Percentiles rank a stretch among this genome's conserved stretches.
Evolutionary conservation across 1,140 invertebrate species (phyloP).

Genomic region (Saccostrea cuccullata): DNA sequence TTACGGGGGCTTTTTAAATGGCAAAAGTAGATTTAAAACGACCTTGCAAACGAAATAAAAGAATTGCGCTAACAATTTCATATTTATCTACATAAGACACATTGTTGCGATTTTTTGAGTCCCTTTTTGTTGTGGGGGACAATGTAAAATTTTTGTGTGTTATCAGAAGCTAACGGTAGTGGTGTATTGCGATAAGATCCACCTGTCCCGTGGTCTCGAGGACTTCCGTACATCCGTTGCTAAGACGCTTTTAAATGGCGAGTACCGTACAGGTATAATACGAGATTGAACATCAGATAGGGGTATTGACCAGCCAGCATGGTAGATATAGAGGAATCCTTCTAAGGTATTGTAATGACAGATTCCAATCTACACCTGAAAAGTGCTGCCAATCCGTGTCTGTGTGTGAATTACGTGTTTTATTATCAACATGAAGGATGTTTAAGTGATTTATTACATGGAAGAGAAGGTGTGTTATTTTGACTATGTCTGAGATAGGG

Average conservation of each 20-base stretch:
- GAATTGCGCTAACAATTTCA: conserved; percentile 16
- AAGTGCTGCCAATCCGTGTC: neutral
- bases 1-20: neutral
- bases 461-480: neutral
- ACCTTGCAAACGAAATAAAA: conserved; percentile 29
- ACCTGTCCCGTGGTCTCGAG: neutral
- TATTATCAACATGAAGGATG: neutral
- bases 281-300: neutral
- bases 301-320: conserved; percentile 1
- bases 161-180: neutral
- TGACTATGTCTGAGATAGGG: conserved; percentile 49
- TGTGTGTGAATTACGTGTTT: neutral
- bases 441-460: neutral
- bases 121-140: neutral
- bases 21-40: conserved; percentile 36
- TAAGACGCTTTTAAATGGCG: conserved; percentile 39
- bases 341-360: neutral
- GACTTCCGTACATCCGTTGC: conserved; percentile 34
- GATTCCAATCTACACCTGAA: neutral
- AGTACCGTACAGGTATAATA: neutral
- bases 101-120: neutral
- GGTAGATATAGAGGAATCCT: neutral
- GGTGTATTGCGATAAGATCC: conserved; percentile 5
- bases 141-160: neutral
- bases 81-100: conserved; percentile 11